Base-by-base conservation (phyloP, 2,888 invertebrate species). In the Eristalinus aeneus region DNA sequence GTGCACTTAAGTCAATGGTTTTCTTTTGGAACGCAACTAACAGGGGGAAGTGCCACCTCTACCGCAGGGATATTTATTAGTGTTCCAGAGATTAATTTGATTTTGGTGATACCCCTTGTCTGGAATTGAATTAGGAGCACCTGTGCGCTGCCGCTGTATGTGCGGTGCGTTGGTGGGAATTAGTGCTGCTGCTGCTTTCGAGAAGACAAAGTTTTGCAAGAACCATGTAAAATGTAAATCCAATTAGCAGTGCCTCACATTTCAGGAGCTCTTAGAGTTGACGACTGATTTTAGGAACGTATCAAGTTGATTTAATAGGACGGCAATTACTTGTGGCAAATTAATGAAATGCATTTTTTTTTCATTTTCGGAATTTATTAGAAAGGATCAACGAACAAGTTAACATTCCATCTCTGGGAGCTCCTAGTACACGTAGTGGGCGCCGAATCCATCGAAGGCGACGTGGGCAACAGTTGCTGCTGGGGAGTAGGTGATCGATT, bases 391-490 rank as follows among this genome's bases (percentile, higher is more conserved):
- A 72, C 72, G 27, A 63, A 60, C 46, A 63, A 60, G 12, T n/a
- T 53, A 60, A 27, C 31, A 32, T 53, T 11, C 16, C 11, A 53
- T 22, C 11, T 10, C 10, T 20, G 10, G 39, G 20, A 0, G 0
- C 11, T 11, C n/a, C 20, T 94, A 95, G 94, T 94, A 95, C 90
- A 93, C 94, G 91, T 95, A 95, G 89, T 93, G 93, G 89, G 94
- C 93, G 87, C 94, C 94, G 76, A 94, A 92, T 86, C 94, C 94
- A 88, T 92, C 93, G 93, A 94, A 95, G 88, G 93, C 90, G 68
- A 94, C 93, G 90, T 95, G 94, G 85, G 95, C 94, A 72, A 94
- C 94, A 65, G 94, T 94, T 88, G 94, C 93, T 34, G 94, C 94
- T 56, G 94, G 94, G 64, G 91, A n/a, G 91, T 92, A 73, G 89